Percentiles rank a stretch among this genome's conserved stretches.
These are phyloP conservation scores for Phacellophora camtschatica DNA, from an alignment of 30 jellyfish, hydroid and myxozoan species.

Conservation along the genomic window DNA sequence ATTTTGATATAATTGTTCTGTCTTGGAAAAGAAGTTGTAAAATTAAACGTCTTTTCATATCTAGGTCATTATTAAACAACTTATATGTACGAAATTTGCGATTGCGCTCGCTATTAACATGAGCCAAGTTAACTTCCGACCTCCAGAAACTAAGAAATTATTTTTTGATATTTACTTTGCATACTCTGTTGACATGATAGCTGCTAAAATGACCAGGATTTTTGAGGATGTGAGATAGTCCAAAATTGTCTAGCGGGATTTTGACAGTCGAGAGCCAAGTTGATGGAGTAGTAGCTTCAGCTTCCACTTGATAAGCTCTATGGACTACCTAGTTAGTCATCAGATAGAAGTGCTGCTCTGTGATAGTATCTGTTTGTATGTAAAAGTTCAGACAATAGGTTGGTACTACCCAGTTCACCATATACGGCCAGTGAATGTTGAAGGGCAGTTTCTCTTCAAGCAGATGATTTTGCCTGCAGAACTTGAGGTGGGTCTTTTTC, in stretches of 20 bases:
- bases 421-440: background rate
- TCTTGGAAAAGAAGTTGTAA: too few relatives aligned
- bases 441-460: background rate
- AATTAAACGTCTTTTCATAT: background rate
- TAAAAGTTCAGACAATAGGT: background rate
- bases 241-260: background rate
- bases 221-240: background rate
- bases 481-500: background rate
- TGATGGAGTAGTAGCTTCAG: background rate
- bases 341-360: background rate
- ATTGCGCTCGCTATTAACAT: too few relatives aligned
- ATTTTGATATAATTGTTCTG: too few relatives aligned
- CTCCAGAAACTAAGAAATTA: background rate
- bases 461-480: slow-evolving; percentile 9
- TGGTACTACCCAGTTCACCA: slow-evolving; percentile 3
- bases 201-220: background rate
- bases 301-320: background rate
- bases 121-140: background rate
- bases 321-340: too few relatives aligned
- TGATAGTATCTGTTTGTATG: background rate
- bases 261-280: background rate
- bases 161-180: background rate
- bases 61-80: background rate
- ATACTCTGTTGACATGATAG: background rate
- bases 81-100: slow-evolving; percentile 6